Percentiles rank a stretch among this genome's conserved stretches.
phyloP scores from a whole-genome alignment of 2,888 invertebrate genomes.

The Ditylenchus weischeri region DNA sequence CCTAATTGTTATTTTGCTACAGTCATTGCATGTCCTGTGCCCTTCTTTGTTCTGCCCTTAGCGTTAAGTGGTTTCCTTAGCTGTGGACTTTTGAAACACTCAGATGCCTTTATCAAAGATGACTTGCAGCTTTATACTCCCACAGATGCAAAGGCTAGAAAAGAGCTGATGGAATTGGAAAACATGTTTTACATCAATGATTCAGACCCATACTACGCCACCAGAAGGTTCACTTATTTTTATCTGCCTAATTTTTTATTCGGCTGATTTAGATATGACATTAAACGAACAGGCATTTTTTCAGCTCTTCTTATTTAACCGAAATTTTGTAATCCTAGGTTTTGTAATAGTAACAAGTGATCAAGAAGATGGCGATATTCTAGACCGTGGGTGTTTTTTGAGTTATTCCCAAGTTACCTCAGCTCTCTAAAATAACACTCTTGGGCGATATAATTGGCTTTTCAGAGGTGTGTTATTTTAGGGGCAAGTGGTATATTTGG shows the following conservation, averaged over 20 bases:
- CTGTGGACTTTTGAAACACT: conserved; percentile 47
- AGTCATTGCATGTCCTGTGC: conserved; percentile 47
- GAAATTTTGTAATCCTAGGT: conserved; percentile 52
- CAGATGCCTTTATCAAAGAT: conserved; percentile 55
- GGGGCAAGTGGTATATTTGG: too few species aligned
- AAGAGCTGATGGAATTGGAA: conserved; percentile 49
- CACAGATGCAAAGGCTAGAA: conserved; percentile 52
- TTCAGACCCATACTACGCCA: conserved; percentile 57
- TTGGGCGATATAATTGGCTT: too few species aligned
- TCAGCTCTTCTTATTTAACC: conserved; percentile 38
- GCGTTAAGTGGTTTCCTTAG: conserved; percentile 43
- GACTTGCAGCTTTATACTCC: conserved; percentile 57
- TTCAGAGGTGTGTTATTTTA: too few species aligned
- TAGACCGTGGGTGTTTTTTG: conserved; percentile 32
- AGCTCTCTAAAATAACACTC: too few species aligned
- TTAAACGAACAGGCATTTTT: conserved; percentile 37
- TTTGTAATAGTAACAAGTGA: conserved; percentile 58
- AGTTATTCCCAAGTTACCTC: too few species aligned
- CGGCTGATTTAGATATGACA: conserved; percentile 46
- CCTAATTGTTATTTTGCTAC: conserved; percentile 18
- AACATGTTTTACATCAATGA: conserved; percentile 56
- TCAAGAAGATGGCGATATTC: conserved; percentile 51
- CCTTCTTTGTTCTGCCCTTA: conserved; percentile 53
- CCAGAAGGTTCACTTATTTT: conserved; percentile 41
- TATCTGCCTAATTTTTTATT: background rate